These are phyloP conservation scores for Nematolebias whitei DNA, from an alignment of 2,113 vertebrate species.

Conservation along the genomic window DNA sequence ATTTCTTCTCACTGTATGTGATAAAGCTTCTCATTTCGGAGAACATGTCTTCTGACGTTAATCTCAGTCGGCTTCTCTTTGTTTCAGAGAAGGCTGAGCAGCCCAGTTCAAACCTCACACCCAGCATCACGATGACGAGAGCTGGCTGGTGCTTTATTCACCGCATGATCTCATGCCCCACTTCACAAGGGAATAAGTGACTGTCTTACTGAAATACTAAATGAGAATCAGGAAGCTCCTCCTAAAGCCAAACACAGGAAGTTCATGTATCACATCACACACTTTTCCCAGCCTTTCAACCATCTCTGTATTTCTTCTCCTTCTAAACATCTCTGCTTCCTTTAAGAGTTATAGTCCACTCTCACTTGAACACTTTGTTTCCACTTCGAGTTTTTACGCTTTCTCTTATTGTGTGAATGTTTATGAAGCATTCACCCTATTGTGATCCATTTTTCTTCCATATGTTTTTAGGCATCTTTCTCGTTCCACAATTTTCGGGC, in stretches of 20 bases:
- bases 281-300: not conserved
- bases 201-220: conserved; percentile 35
- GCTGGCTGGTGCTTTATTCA: conserved; percentile 29
- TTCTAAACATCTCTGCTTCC: not conserved
- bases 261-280: conserved; percentile 33
- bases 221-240: conserved; percentile 70
- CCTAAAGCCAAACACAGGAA: conserved; percentile 60
- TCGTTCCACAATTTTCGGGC: too few relatives aligned
- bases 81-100: conserved; percentile 4
- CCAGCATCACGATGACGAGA: conserved; percentile 10
- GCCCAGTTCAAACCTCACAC: conserved; percentile 12
- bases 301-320: conserved; percentile 4
- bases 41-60: not conserved
- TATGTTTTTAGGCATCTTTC: too few relatives aligned
- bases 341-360: conserved; percentile 4
- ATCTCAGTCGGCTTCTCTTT: not conserved
- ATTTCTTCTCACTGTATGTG: too few relatives aligned
- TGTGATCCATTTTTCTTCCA: too few relatives aligned
- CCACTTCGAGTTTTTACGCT: not conserved
- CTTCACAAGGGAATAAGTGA: conserved; percentile 41
- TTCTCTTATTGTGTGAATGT: too few relatives aligned
- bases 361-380: not conserved
- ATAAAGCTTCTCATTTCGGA: not conserved
- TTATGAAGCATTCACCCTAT: too few relatives aligned
- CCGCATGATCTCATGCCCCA: conserved; percentile 52